These are phyloP conservation scores for Eupithecia vulgata DNA, from an alignment of 2,888 invertebrate genomes.

Conservation along the genomic window DNA sequence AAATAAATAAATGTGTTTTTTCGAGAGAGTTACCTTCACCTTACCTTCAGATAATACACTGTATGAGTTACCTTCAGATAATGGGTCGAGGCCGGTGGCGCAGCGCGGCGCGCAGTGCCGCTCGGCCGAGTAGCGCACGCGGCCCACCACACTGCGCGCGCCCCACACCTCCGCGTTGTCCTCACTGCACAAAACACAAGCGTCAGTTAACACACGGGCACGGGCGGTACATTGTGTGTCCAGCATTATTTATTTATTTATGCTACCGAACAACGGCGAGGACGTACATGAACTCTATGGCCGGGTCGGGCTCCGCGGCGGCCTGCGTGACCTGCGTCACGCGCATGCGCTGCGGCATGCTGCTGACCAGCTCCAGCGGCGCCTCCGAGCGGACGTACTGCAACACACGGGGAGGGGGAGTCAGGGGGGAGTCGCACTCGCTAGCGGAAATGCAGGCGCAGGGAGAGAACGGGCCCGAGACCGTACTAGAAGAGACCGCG, in stretches of 20 bases:
- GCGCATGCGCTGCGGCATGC: constrained; percentile 91
- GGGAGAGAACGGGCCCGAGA: too few species aligned
- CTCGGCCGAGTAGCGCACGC: constrained; percentile 89
- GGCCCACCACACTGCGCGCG: constrained; percentile 79
- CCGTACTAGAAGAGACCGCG: too few species aligned
- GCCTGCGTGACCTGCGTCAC: constrained; percentile 86
- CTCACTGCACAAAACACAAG: constrained; percentile 22
- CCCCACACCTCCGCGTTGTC: constrained; percentile 49
- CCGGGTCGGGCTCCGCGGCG: constrained; percentile 52
- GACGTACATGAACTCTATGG: constrained; percentile 81
- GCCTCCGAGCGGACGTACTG: constrained; percentile 81
- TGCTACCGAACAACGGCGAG: neutral
- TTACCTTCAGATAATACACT: too few species aligned
- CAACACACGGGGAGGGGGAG: constrained; percentile 8
- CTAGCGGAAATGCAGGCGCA: too few species aligned
- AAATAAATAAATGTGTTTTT: too few species aligned
- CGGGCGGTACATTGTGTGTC: too few species aligned
- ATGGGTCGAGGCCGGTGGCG: constrained; percentile 88
- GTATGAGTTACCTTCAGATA: neutral
- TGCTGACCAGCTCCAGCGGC: constrained; percentile 89
- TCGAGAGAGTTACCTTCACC: too few species aligned
- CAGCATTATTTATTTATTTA: too few species aligned
- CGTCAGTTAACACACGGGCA: neutral
- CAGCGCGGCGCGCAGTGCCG: constrained; percentile 88
- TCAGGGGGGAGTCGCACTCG: neutral